Conservation (phyloP, 2,888 invertebrate species). For the Hirudinaria manillensis region DNA sequence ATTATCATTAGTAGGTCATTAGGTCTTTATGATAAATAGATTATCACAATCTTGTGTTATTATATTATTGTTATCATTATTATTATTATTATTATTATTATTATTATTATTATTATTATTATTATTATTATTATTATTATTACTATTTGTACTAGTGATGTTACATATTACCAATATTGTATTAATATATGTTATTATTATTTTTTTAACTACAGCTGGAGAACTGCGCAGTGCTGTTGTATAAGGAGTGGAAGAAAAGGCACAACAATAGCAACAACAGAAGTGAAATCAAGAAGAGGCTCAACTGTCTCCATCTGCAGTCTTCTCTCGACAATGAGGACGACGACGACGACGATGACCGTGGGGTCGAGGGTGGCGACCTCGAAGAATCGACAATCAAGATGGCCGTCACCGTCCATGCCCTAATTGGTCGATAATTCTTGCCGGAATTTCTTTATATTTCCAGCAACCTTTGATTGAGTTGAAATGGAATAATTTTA, state of each 20-base stretch:
- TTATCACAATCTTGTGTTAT: too few species aligned
- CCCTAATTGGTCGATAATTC: constrained; percentile 29
- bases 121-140: not conserved
- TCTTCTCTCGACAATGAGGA: constrained; percentile 11
- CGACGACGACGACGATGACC: not conserved
- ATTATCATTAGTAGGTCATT: constrained; percentile 20
- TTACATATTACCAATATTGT: too few species aligned
- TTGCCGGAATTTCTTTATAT: not conserved
- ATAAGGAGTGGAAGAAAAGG: not conserved
- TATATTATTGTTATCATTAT: constrained; percentile 12
- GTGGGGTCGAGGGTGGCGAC: not conserved
- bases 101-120: constrained; percentile 9
- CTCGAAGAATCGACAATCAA: constrained; percentile 16
- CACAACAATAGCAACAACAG: constrained; percentile 15
- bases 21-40: not conserved
- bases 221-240: constrained; percentile 30
- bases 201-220: constrained; percentile 25
- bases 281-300: not conserved
- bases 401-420: constrained; percentile 27
- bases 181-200: too few species aligned
- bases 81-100: constrained; percentile 16
- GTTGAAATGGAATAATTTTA: not conserved
- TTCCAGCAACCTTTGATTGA: too few species aligned
- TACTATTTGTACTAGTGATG: not conserved
- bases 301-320: constrained; percentile 26